Evolutionary conservation across 2,797 vertebrate species (phyloP), one percentile per base, ranked within the genome.

Genomic region (Thamnophis elegans): DNA sequence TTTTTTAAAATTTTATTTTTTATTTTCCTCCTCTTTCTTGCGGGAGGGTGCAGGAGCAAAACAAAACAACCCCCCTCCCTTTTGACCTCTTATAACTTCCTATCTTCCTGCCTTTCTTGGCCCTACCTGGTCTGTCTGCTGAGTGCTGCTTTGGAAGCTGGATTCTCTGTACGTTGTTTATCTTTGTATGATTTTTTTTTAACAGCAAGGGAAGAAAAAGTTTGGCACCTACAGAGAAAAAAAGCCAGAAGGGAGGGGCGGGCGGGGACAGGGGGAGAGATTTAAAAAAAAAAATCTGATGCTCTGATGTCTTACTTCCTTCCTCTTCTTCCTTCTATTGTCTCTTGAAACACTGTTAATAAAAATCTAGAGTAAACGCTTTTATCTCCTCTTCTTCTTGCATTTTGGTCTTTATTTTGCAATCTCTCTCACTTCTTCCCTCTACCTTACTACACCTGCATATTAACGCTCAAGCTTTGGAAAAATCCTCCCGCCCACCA

Each of bases 261-360:
- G 26, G 28, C 1, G 16, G 28, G 86, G n/a, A 54, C 54, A 32
- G 32, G 55, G 4, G 28, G 82, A 42, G 42, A 42, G 42, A 42
- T 42, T 42, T 42, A 3, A 1, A 62, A 60, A 60, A 60, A 60
- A 11, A 26, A 60, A 60, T 42, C 96, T 93, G 94, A 97, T 96
- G 95, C 96, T 96, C 94, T 95, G 93, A 87, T 96, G 91, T 98
- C 97, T 97, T 96, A 95, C 96, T 96, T 96, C 89, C 55, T 32
- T 51, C 91, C 20, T 20, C 92, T 20, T 16, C 92, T 93, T 92
- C 95, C 96, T 97, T 96, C 96, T 96, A 87, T 95, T 97, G 96
- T 98, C 97, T 97, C 97, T 97, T 96, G 97, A 97, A 97, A 96
- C 96, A 98, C 98, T 98, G 96, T 98, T 97, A 96, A 97, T 98